Evolutionary conservation across 1,140 invertebrate species (phyloP).

Genomic region (Agraylea sexmaculata): DNA sequence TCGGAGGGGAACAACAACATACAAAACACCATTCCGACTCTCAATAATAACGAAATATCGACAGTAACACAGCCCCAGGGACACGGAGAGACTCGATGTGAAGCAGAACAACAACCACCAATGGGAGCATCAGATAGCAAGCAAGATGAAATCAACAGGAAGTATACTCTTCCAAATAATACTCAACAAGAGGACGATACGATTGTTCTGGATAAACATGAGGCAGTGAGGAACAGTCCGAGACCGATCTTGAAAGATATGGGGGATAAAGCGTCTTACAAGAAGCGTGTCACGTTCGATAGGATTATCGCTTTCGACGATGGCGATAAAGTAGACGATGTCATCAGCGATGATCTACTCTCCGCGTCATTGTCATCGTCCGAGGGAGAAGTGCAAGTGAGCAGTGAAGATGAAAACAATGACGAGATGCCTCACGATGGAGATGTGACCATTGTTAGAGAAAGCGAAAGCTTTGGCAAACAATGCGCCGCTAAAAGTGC

Average conservation of each 20-base stretch:
- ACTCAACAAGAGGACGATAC: conserved; percentile 6
- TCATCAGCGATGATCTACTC: conserved; percentile 10
- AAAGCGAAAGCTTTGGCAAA: background rate
- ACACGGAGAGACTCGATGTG: background rate
- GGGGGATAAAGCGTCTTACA: conserved; percentile 6
- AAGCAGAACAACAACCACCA: background rate
- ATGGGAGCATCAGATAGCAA: conserved; percentile 20
- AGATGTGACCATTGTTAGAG: background rate
- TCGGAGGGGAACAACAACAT: conserved; percentile 18
- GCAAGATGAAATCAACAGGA: conserved; percentile 8
- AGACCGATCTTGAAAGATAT: conserved; percentile 10
- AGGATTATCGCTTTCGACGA: conserved; percentile 20
- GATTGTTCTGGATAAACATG: conserved; percentile 5
- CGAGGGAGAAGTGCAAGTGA: conserved; percentile 10
- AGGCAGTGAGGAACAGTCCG: conserved; percentile 16
- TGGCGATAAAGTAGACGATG: conserved; percentile 17
- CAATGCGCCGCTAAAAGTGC: background rate
- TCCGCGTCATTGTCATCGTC: conserved; percentile 14
- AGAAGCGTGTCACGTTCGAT: conserved; percentile 20
- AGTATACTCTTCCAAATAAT: conserved; percentile 4
- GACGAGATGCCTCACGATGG: conserved; percentile 4
- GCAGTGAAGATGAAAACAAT: conserved; percentile 4
- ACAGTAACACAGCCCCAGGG: background rate
- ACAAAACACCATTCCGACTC: conserved; percentile 2
- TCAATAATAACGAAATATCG: background rate